Conservation (phyloP, 1,140 invertebrate genomes). For the Vollenhovia emeryi region DNA sequence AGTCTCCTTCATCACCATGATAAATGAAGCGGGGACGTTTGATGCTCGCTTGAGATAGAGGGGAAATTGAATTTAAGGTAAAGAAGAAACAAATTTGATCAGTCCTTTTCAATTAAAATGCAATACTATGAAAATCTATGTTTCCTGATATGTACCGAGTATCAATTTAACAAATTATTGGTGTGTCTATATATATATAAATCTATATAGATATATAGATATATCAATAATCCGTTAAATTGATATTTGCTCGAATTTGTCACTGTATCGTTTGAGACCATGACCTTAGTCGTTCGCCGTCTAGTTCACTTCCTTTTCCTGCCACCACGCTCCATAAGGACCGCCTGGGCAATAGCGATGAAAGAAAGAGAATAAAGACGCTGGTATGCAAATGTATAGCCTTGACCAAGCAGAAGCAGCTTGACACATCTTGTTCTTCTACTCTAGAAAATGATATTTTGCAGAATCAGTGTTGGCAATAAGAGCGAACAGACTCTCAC, state of each 20-base stretch:
- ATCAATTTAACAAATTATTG: too few relatives aligned
- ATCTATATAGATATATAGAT: background rate
- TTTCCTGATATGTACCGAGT: background rate
- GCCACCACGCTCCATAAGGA: slow-evolving; percentile 63
- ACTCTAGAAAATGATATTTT: background rate
- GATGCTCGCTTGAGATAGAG: background rate
- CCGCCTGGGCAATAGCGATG: slow-evolving; percentile 59
- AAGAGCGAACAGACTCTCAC: background rate
- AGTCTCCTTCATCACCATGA: background rate
- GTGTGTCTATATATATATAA: background rate
- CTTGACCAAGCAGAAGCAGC: slow-evolving; percentile 13
- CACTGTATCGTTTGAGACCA: slow-evolving; percentile 60
- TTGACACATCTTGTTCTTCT: background rate
- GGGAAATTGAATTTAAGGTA: slow-evolving; percentile 16
- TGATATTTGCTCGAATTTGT: slow-evolving; percentile 48
- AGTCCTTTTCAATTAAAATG: background rate
- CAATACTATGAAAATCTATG: background rate
- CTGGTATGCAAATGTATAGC: slow-evolving; percentile 28
- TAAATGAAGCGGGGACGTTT: background rate
- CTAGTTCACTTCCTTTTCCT: slow-evolving; percentile 74
- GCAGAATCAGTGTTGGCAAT: background rate
- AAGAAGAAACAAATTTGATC: background rate
- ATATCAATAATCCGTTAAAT: background rate
- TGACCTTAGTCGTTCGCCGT: slow-evolving; percentile 66
- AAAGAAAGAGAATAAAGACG: slow-evolving; percentile 66